Evolutionary conservation across 1,140 invertebrate genomes (phyloP), one percentile per base, ranked within the genome.

Genomic region (Drosophila cardini): DNA sequence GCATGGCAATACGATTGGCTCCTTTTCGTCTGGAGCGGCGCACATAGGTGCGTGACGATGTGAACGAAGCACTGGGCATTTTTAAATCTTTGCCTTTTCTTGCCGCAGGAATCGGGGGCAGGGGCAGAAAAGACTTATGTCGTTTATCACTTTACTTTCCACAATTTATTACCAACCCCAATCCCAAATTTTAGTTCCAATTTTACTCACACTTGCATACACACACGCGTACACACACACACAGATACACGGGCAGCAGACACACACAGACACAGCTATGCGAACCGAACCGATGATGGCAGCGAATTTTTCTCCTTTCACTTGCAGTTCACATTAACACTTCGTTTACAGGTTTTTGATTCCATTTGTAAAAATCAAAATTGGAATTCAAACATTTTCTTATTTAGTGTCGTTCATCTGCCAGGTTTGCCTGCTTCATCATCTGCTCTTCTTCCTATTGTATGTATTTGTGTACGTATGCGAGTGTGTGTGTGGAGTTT

Each of bases 31-130:
- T 94, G 85, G 96, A 97, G 67, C 89, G 90, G 53, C 96, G 94
- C 85, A 96, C 95, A 94, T 96, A 97, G 93, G 96, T 96, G 93
- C 96, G 95, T 92, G 96, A 96, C 92, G 96, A 96, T 90, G 96
- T 96, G 93, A 97, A 97, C 91, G 96, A 97, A 93, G 96, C 96
- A 94, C 96, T 97, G 94, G 96, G 96, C 96, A 97, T 97, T 94
- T 95, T 96, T 63, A 48, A 64, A 48, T 45, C 48, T 64, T 70
- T 26, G n/a, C 26, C 30, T 15, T 45, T 60, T 8, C 38, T 58
- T 36, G 30, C 42, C 40, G 9, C 21, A 18, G 80, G 50, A 50
- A 26, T 26, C 21, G 21, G 21, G 21, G 21, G 21, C 21, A 57
- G 34, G 61, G 46, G 38, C 13, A 32, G 15, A 63, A 55, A 83